Conservation (phyloP, 2,797 vertebrate species). For the Tragelaphus eurycerus region DNA sequence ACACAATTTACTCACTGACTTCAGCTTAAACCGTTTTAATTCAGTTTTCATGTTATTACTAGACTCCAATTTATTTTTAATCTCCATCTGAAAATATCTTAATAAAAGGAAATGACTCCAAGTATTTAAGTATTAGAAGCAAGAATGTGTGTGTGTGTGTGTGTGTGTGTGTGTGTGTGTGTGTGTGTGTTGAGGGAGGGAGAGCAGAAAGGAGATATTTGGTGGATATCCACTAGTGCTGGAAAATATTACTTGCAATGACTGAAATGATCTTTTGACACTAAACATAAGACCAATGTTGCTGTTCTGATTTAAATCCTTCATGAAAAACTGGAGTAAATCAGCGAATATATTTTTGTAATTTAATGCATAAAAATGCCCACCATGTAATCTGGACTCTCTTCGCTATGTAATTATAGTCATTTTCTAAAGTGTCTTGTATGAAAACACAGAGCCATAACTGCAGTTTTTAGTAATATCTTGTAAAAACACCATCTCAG, state of each 20-base stretch:
- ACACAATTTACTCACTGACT: not conserved
- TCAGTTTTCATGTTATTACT: not conserved
- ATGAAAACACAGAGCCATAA: slow-evolving; percentile 76
- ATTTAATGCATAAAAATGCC: slow-evolving; percentile 66
- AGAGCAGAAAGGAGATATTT: not conserved
- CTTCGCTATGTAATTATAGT: slow-evolving; percentile 79
- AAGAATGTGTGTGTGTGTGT: not conserved
- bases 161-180: not conserved
- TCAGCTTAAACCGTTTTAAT: not conserved
- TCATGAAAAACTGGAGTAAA: slow-evolving; percentile 28
- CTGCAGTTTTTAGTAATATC: slow-evolving; percentile 71
- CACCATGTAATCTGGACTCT: slow-evolving; percentile 72
- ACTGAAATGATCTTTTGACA: not conserved
- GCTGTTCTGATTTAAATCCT: slow-evolving; percentile 39
- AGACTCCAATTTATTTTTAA: slow-evolving; percentile 22
- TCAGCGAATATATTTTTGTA: slow-evolving; percentile 45
- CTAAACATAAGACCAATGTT: not conserved
- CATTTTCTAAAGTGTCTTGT: slow-evolving; percentile 76
- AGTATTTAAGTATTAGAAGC: not conserved
- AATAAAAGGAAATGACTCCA: not conserved
- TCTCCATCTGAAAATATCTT: not conserved
- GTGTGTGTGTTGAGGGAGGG: not conserved
- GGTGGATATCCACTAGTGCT: not conserved
- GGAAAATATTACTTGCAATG: not conserved
- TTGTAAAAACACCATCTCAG: slow-evolving; percentile 62